phyloP scores from a whole-genome alignment of 2,888 invertebrate genomes.

The Pecten maximus region DNA sequence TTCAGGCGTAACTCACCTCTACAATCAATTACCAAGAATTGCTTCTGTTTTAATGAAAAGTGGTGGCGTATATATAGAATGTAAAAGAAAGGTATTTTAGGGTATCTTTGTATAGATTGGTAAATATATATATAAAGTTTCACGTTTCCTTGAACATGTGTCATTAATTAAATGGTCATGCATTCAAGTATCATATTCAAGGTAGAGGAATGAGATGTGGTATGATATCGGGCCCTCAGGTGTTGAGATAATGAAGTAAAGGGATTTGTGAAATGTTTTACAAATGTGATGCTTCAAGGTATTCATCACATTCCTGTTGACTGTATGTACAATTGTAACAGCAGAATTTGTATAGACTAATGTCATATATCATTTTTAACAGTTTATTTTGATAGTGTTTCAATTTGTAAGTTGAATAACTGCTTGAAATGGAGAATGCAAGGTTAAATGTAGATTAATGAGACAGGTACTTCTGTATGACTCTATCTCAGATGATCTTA shows the following conservation, averaged over 20 bases:
- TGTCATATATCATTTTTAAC: too few species aligned
- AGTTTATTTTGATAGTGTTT: neutral
- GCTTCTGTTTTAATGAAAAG: conserved; percentile 11
- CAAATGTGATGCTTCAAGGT: neutral
- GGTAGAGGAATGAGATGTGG: neutral
- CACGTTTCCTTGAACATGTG: neutral
- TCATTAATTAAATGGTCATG: neutral
- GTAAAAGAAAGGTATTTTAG: neutral
- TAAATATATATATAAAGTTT: neutral
- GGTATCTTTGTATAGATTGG: neutral
- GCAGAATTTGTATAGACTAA: too few species aligned
- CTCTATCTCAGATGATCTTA: neutral
- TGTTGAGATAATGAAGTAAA: neutral
- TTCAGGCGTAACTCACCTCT: neutral
- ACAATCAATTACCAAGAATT: conserved; percentile 1
- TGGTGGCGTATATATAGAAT: neutral
- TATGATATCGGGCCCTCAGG: neutral
- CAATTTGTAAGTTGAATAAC: neutral
- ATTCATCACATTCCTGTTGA: neutral
- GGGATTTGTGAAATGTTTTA: neutral
- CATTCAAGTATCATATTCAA: neutral
- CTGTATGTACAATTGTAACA: neutral
- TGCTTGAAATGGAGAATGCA: neutral
- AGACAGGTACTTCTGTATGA: neutral
- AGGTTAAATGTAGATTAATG: neutral